Conservation (phyloP, 2,888 invertebrate genomes). For the Reticulitermes lucifugus region DNA sequence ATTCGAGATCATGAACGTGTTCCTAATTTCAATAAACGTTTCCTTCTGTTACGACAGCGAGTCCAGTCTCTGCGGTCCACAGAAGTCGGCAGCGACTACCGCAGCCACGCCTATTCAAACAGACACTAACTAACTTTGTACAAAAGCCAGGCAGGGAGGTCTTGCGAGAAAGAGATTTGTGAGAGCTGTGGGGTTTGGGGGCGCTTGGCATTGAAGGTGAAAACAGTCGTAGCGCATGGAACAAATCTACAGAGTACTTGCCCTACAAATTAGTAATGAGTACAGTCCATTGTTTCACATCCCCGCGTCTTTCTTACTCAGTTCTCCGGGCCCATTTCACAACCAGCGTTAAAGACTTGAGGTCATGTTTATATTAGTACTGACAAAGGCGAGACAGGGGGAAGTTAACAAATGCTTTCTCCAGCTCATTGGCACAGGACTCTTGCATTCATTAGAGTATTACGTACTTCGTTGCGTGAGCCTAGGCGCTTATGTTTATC, state of each 20-base stretch:
- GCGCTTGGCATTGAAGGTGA: conserved; percentile 10
- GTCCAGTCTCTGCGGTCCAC: background rate
- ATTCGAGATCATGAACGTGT: background rate
- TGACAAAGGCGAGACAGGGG: background rate
- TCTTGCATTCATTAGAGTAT: background rate
- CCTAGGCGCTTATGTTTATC: too few species aligned
- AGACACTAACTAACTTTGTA: conserved; percentile 50
- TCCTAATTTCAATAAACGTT: conserved; percentile 28
- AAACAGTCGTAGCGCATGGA: conserved; percentile 16
- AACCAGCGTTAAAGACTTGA: conserved; percentile 29
- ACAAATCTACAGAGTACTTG: conserved; percentile 39
- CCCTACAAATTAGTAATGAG: conserved; percentile 47
- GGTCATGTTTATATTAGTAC: background rate
- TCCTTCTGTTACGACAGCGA: background rate
- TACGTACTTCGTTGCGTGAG: background rate
- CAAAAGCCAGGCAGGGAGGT: conserved; percentile 41
- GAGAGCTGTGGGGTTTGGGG: background rate
- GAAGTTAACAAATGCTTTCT: background rate
- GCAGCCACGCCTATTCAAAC: conserved; percentile 42
- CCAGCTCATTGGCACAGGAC: background rate
- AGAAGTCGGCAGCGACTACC: background rate
- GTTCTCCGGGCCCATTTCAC: background rate
- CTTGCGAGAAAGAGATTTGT: background rate
- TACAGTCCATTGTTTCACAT: background rate
- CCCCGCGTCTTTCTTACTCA: background rate